Percentiles rank a stretch among this genome's conserved stretches.
Conservation (phyloP, 2,888 invertebrate genomes). For the Metalampra italica region DNA sequence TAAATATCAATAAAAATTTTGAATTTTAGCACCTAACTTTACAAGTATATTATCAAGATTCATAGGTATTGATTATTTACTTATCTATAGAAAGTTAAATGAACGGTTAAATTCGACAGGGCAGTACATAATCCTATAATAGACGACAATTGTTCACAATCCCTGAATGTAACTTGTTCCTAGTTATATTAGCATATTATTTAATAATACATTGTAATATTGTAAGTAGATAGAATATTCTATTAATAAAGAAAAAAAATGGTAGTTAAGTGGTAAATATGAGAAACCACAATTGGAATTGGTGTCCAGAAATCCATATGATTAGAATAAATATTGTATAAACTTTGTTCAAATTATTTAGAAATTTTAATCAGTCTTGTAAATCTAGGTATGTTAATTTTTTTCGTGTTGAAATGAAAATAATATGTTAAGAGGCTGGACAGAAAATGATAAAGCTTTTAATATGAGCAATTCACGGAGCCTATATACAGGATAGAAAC, state of each 20-base stretch:
- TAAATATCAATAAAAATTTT: neutral
- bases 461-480: constrained; percentile 16
- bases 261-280: too few species aligned
- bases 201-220: too few species aligned
- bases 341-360: too few species aligned
- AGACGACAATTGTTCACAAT: constrained; percentile 34
- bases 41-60: constrained; percentile 7
- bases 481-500: constrained; percentile 16
- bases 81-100: neutral
- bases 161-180: constrained; percentile 5
- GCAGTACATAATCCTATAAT: constrained; percentile 47
- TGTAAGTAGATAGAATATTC: too few species aligned
- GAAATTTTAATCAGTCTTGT: too few species aligned
- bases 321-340: too few species aligned
- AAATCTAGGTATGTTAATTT: too few species aligned
- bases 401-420: constrained; percentile 15
- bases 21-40: constrained; percentile 6
- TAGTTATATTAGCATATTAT: neutral
- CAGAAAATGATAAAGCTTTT: neutral
- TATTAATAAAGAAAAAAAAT: too few species aligned
- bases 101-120: constrained; percentile 8
- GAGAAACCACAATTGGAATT: too few species aligned
- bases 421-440: too few species aligned
- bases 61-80: neutral
- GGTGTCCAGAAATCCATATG: too few species aligned